Percentiles rank a stretch among this genome's conserved stretches.
Evolutionary conservation across 2,888 invertebrate species (phyloP).

Genomic region (Notodonta dromedarius): DNA sequence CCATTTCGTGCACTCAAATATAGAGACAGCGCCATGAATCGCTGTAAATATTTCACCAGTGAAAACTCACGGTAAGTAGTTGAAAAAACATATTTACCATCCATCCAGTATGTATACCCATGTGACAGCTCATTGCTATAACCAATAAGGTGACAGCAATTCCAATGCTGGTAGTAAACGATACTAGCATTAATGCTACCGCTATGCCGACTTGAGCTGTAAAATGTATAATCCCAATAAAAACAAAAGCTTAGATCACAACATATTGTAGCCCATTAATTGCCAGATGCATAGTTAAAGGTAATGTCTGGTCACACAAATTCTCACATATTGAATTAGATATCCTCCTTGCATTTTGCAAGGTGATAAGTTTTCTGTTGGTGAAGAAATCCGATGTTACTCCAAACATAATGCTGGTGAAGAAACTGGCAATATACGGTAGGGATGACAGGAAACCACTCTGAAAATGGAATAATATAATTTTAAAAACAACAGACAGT

Average conservation of each 20-base stretch:
- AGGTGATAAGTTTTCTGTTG: conserved; percentile 55
- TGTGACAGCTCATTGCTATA: conserved; percentile 81
- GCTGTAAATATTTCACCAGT: too few species aligned
- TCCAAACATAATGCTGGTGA: conserved; percentile 81
- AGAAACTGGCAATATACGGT: conserved; percentile 85
- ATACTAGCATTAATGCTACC: conserved; percentile 54
- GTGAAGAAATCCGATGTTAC: conserved; percentile 78
- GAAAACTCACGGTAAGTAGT: too few species aligned
- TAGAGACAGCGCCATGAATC: too few species aligned
- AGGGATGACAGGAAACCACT: conserved; percentile 85
- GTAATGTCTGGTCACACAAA: too few species aligned
- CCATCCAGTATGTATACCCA: conserved; percentile 84
- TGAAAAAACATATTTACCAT: conserved; percentile 47
- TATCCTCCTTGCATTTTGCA: conserved; percentile 63
- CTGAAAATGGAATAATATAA: conserved; percentile 60
- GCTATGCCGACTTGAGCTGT: conserved; percentile 55
- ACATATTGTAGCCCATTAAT: too few species aligned
- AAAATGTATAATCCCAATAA: conserved; percentile 14
- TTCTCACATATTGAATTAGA: conserved; percentile 76
- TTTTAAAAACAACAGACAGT: too few species aligned
- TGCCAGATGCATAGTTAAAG: too few species aligned
- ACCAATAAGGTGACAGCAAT: conserved; percentile 81
- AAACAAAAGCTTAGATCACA: too few species aligned
- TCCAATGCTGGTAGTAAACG: conserved; percentile 62
- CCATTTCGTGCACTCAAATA: too few species aligned